Percentiles rank a stretch among this genome's conserved stretches.
phyloP scores from a whole-genome alignment of 2,888 invertebrate species.

The Noctua fimbriata region DNA sequence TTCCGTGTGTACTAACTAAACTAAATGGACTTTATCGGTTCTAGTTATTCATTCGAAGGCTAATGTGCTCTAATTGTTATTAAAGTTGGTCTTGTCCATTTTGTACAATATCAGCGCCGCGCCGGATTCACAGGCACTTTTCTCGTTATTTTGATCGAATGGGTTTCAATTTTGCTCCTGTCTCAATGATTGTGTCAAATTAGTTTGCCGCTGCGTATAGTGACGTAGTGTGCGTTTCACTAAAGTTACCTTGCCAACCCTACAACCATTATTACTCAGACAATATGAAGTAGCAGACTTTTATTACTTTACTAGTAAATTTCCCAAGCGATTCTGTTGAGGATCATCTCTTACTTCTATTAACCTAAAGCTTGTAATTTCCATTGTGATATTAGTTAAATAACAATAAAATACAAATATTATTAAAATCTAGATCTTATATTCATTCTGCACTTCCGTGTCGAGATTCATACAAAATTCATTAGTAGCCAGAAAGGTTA shows the following conservation, averaged over 20 bases:
- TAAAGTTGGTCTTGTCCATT: neutral
- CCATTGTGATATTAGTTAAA: neutral
- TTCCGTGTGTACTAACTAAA: neutral
- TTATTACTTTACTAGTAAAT: neutral
- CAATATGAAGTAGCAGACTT: neutral
- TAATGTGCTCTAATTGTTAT: neutral
- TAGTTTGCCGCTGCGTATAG: neutral
- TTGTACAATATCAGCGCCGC: neutral
- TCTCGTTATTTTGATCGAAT: neutral
- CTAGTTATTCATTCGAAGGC: neutral
- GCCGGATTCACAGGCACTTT: too few relatives aligned
- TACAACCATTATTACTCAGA: neutral
- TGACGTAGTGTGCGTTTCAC: neutral
- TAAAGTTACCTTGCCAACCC: neutral
- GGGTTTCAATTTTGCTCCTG: neutral
- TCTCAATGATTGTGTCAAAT: neutral
- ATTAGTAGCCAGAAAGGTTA: constrained; percentile 42
- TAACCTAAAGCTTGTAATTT: neutral
- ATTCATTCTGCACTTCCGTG: constrained; percentile 43
- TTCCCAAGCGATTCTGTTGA: neutral
- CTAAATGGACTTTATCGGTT: neutral
- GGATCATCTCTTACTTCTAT: neutral
- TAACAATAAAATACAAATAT: constrained; percentile 10
- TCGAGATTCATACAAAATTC: constrained; percentile 59
- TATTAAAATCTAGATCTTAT: constrained; percentile 40